Percentiles rank a stretch among this genome's conserved stretches.
Evolutionary conservation across 2,797 vertebrate species (phyloP).

Genomic region (Phalanger gymnotis): DNA sequence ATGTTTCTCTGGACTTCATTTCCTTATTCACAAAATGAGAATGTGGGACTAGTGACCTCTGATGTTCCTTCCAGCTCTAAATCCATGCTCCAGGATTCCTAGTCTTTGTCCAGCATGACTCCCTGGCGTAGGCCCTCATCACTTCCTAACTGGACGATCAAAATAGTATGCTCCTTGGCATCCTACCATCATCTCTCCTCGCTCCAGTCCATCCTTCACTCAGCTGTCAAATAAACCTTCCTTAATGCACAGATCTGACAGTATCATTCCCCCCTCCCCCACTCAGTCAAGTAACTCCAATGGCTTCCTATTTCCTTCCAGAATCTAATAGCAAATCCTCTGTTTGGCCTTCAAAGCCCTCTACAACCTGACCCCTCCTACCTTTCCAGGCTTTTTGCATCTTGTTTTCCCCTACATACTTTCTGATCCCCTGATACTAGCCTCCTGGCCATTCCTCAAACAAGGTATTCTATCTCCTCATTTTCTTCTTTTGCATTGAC

Average conservation of each 20-base stretch:
- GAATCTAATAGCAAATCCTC: not conserved
- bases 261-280: not conserved
- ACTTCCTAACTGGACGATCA: not conserved
- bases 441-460: not conserved
- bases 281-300: not conserved
- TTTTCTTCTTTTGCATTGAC: not conserved
- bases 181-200: not conserved
- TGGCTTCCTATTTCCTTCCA: not conserved
- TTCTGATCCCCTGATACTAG: not conserved
- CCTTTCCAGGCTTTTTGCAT: not conserved
- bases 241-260: not conserved
- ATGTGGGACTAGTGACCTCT: not conserved
- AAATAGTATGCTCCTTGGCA: not conserved
- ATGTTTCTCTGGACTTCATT: constrained; percentile 31
- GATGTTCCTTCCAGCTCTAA: constrained; percentile 17
- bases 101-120: constrained; percentile 12
- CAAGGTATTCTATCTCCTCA: not conserved
- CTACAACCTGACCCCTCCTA: not conserved
- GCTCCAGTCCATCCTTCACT: not conserved
- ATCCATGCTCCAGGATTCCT: constrained; percentile 19
- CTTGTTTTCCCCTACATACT: not conserved
- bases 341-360: not conserved
- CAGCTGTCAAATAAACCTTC: not conserved
- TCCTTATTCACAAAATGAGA: constrained; percentile 51
- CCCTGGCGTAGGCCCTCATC: not conserved